A percentile compares a stretch with the other conserved stretches of the same genome.
Evolutionary conservation across 1,140 invertebrate species (phyloP).

Genomic region (Papilio xuthus): DNA sequence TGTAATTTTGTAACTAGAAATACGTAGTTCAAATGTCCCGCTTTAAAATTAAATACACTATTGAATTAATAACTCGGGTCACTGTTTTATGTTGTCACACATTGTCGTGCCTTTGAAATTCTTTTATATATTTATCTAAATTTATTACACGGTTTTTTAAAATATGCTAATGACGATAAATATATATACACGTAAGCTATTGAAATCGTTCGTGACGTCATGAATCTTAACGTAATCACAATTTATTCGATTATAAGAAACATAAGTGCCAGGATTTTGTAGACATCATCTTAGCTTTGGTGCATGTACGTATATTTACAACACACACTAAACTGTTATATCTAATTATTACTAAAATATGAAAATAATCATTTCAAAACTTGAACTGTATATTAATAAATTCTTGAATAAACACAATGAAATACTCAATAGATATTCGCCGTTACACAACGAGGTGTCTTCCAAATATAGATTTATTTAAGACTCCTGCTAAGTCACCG

Average conservation of each 20-base stretch:
- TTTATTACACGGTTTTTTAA: background rate
- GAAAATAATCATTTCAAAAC: background rate
- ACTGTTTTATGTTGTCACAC: slow-evolving; percentile 11
- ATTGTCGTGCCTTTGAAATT: slow-evolving; percentile 1
- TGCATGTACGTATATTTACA: too few species aligned
- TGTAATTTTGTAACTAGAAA: background rate
- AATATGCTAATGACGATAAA: slow-evolving; percentile 8
- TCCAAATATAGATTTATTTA: background rate
- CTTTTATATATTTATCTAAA: slow-evolving; percentile 1
- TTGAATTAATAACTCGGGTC: slow-evolving; percentile 24
- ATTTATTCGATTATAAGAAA: background rate
- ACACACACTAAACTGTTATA: too few species aligned
- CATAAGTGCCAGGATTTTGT: background rate
- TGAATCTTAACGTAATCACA: background rate
- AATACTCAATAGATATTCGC: background rate
- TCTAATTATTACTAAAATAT: background rate
- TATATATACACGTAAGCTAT: background rate
- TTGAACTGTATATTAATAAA: background rate
- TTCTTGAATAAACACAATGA: background rate
- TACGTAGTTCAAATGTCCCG: background rate
- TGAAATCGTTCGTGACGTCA: too few species aligned
- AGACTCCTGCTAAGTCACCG: slow-evolving; percentile 24
- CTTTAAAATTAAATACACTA: background rate
- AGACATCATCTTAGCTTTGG: background rate
- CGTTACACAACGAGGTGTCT: background rate